Percentiles rank a stretch among this genome's conserved stretches.
These are phyloP conservation scores for Pandion haliaetus DNA, from an alignment of 2,113 vertebrate species.

Conservation along the genomic window DNA sequence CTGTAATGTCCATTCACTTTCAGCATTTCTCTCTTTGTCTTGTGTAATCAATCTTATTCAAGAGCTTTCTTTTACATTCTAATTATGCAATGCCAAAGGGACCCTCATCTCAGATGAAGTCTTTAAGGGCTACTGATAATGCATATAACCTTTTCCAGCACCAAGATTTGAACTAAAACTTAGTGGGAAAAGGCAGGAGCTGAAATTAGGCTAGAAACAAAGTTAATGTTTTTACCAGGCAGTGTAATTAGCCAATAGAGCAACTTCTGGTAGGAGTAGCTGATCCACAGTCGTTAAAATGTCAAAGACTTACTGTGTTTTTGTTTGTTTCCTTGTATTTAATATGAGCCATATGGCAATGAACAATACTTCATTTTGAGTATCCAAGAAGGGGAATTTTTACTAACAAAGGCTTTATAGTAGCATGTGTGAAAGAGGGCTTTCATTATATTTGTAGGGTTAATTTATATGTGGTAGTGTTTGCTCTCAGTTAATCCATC, in stretches of 20 bases:
- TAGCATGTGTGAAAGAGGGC: constrained; percentile 26
- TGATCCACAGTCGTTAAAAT: constrained; percentile 20
- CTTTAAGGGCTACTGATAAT: neutral
- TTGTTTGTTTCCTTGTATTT: constrained; percentile 56
- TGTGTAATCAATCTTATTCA: neutral
- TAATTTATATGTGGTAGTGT: constrained; percentile 2
- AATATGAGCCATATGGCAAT: constrained; percentile 53
- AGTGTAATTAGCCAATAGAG: neutral
- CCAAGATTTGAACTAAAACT: neutral
- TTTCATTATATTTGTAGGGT: constrained; percentile 37
- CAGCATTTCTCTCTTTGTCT: neutral
- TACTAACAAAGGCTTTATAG: constrained; percentile 46
- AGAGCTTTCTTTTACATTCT: neutral
- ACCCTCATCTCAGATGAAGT: neutral
- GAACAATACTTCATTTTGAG: constrained; percentile 46
- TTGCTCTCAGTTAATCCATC: constrained; percentile 25
- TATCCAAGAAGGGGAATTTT: constrained; percentile 5
- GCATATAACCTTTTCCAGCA: neutral
- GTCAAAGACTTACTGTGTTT: constrained; percentile 35
- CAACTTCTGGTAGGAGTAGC: constrained; percentile 8
- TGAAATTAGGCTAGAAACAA: neutral
- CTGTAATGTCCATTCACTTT: neutral
- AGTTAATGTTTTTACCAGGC: neutral
- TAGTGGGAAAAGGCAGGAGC: neutral
- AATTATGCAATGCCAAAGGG: neutral